Evolutionary conservation across 2,888 invertebrate species (phyloP).

Genomic region (Cistogaster globosa): DNA sequence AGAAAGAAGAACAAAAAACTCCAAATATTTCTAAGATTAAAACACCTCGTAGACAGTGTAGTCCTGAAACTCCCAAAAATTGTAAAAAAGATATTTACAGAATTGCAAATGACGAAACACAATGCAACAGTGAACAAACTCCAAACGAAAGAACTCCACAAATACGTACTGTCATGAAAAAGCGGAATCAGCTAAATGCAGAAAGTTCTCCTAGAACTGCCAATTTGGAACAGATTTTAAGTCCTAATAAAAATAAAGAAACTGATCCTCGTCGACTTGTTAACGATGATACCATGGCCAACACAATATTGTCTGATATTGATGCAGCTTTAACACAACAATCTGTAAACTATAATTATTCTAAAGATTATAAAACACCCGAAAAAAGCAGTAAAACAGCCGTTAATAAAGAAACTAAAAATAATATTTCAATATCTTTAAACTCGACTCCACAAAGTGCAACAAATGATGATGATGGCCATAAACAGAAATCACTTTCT

Average conservation of each 20-base stretch:
- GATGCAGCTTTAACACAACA: background rate
- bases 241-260: background rate
- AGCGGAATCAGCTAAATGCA: background rate
- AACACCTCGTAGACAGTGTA: background rate
- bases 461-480: background rate
- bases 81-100: background rate
- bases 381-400: background rate
- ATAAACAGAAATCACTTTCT: background rate
- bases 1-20: background rate
- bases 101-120: conserved; percentile 53
- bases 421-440: conserved; percentile 2
- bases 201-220: background rate
- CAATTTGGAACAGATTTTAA: background rate
- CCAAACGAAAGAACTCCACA: conserved; percentile 29
- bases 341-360: background rate
- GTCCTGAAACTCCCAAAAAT: background rate
- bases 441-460: conserved; percentile 21
- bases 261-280: background rate
- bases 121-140: conserved; percentile 43
- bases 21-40: background rate
- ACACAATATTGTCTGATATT: conserved; percentile 13
- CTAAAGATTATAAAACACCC: conserved; percentile 27
- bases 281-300: conserved; percentile 36
- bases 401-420: conserved; percentile 3
- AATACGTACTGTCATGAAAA: background rate